Percentiles rank a stretch among this genome's conserved stretches.
Evolutionary conservation across 2,888 invertebrate genomes (phyloP).

Genomic region (Meteorus colon): DNA sequence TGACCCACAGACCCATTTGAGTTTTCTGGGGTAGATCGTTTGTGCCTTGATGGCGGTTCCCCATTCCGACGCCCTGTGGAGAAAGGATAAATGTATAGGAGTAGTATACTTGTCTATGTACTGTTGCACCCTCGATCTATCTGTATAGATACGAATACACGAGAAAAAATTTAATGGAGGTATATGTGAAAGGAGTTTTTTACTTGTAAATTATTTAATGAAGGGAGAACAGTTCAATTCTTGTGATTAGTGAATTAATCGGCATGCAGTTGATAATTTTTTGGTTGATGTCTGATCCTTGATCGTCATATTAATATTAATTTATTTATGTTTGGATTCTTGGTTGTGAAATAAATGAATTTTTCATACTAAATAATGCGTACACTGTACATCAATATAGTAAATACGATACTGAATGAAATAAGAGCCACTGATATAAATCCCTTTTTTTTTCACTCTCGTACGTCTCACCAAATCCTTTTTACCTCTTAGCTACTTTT

Average conservation of each 20-base stretch:
- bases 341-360: neutral
- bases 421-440: neutral
- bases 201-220: too few relatives aligned
- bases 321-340: neutral
- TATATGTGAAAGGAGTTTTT: too few relatives aligned
- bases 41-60: constrained; percentile 9
- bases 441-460: neutral
- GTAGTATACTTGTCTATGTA: neutral
- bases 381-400: neutral
- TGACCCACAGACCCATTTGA: constrained; percentile 12
- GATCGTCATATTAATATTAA: neutral
- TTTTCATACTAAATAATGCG: neutral
- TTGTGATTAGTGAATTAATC: too few relatives aligned
- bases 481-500: constrained; percentile 65
- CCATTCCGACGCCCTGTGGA: neutral
- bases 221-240: too few relatives aligned
- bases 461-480: constrained; percentile 19
- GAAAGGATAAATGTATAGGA: neutral
- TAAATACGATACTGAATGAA: neutral
- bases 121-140: neutral
- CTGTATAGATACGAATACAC: neutral
- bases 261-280: too few relatives aligned
- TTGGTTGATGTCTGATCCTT: too few relatives aligned
- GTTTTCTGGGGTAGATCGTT: constrained; percentile 9
- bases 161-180: too few relatives aligned